Percentiles rank a stretch among this genome's conserved stretches.
These are phyloP conservation scores for Drosophila lowei DNA, from an alignment of 1,140 invertebrate genomes.

Conservation along the genomic window DNA sequence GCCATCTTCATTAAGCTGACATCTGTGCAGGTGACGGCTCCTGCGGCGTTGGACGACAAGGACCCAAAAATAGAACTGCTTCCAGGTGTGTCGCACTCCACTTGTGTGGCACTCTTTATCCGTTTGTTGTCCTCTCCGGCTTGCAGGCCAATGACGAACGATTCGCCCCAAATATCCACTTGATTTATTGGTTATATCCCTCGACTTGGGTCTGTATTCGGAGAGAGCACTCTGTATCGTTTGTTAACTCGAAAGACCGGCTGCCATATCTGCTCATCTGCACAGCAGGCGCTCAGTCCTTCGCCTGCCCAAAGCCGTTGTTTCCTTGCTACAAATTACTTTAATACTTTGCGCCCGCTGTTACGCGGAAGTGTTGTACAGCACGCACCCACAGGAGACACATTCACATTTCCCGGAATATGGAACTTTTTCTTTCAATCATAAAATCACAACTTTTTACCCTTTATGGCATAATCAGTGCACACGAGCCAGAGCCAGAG, in stretches of 20 bases:
- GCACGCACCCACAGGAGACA: slow-evolving; percentile 33
- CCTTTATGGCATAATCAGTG: slow-evolving; percentile 78
- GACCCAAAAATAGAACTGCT: slow-evolving; percentile 7
- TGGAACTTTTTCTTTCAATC: slow-evolving; percentile 73
- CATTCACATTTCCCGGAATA: slow-evolving; percentile 15
- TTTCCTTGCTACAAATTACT: slow-evolving; percentile 73
- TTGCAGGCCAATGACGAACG: slow-evolving; percentile 33
- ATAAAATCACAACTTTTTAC: slow-evolving; percentile 80
- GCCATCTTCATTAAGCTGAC: slow-evolving; percentile 61
- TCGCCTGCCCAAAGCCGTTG: slow-evolving; percentile 6
- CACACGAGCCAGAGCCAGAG: neutral
- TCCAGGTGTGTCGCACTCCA: slow-evolving; percentile 9
- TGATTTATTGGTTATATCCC: slow-evolving; percentile 69
- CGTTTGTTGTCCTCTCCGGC: slow-evolving; percentile 7
- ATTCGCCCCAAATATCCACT: slow-evolving; percentile 4
- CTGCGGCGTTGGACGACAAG: slow-evolving; percentile 1
- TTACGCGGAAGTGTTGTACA: slow-evolving; percentile 69
- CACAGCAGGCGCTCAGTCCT: slow-evolving; percentile 55
- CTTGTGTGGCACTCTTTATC: neutral
- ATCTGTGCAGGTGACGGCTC: slow-evolving; percentile 5
- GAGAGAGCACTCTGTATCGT: slow-evolving; percentile 46
- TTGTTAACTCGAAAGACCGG: slow-evolving; percentile 42
- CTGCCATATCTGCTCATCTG: slow-evolving; percentile 61
- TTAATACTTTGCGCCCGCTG: slow-evolving; percentile 76
- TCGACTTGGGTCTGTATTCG: slow-evolving; percentile 23